Base-by-base conservation (phyloP, 2,888 invertebrate genomes). In the Panopea generosa region DNA sequence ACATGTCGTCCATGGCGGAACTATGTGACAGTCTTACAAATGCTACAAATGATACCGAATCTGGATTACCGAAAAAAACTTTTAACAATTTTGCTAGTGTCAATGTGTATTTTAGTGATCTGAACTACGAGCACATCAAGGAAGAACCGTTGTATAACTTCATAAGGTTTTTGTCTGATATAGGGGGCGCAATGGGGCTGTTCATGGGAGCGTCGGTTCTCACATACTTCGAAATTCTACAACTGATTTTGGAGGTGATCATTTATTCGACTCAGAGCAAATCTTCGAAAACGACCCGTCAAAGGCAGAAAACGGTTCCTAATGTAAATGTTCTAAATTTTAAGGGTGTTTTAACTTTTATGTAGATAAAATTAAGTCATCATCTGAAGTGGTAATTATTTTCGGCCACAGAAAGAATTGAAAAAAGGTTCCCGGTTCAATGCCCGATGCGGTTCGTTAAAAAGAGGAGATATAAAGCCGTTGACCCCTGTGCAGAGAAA, bases 101-200 rank as follows among this genome's bases (percentile, higher is more conserved):
- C 16, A 68, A 68, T 20, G 60, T 68, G 6, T 68, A 68, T 26
- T 68, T 43, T 40, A 52, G 60, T 11, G 60, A 68, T 29, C 33
- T 68, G 22, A 68, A 52, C 40, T 60, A 60, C 29, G 43, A 68
- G 24, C 26, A 20, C 6, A 40, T 60, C 9, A 22, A 47, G 9
- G 68, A 68, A 43, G 60, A 68, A 29, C 68, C 68, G 1, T 40
- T 45, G 27, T 68, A 59, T 24, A 65, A 26, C 24, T 43, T 47
- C 9, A 73, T 78, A 9, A 69, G 73, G 1, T 84, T 84, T 47
- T 50, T 84, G 11, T 81, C 84, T 0, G 81, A 84, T 55, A 72
- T 84, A 9, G 84, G 84, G 11, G 84, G 84, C 2, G 70, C 81
- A 4, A 49, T 81, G 50, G 84, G 84, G 0, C 56, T 84, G 16